phyloP scores from a whole-genome alignment of 2,888 invertebrate genomes.

The Caenorhabditis parvicauda region DNA sequence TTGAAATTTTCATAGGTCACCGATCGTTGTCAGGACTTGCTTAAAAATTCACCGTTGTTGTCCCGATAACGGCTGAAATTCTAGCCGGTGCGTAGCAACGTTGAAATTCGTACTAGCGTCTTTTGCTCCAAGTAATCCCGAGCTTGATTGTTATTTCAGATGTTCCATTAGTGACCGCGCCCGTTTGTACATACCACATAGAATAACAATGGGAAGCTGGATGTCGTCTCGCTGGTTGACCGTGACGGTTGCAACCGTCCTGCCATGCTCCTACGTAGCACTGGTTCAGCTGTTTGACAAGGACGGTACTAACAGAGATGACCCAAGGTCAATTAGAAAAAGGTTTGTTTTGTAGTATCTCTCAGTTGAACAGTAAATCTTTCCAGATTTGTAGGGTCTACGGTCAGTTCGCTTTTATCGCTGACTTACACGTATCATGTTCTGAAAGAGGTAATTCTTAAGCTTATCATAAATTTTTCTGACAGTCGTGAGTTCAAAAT shows the following conservation, averaged over 20 bases:
- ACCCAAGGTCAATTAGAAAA: conserved; percentile 26
- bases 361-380: neutral
- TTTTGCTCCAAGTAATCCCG: neutral
- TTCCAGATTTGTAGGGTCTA: conserved; percentile 32
- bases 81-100: too few species aligned
- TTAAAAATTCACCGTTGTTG: too few species aligned
- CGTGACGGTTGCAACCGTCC: conserved; percentile 10
- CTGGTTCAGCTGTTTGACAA: conserved; percentile 29
- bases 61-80: too few species aligned
- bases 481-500: neutral
- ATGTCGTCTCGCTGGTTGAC: too few species aligned
- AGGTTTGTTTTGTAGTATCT: conserved; percentile 11
- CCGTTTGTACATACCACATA: neutral
- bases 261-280: conserved; percentile 38
- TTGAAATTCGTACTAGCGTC: neutral
- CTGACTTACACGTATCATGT: conserved; percentile 22
- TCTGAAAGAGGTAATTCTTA: conserved; percentile 16
- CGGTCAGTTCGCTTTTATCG: conserved; percentile 25
- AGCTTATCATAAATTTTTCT: neutral
- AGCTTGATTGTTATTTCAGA: neutral
- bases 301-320: conserved; percentile 35
- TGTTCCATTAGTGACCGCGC: neutral
- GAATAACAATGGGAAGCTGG: neutral
- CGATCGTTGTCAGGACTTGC: too few species aligned
- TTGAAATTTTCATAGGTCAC: too few species aligned